Base-by-base conservation (phyloP, 2,888 invertebrate genomes). In the Platerodrilus igneus region DNA sequence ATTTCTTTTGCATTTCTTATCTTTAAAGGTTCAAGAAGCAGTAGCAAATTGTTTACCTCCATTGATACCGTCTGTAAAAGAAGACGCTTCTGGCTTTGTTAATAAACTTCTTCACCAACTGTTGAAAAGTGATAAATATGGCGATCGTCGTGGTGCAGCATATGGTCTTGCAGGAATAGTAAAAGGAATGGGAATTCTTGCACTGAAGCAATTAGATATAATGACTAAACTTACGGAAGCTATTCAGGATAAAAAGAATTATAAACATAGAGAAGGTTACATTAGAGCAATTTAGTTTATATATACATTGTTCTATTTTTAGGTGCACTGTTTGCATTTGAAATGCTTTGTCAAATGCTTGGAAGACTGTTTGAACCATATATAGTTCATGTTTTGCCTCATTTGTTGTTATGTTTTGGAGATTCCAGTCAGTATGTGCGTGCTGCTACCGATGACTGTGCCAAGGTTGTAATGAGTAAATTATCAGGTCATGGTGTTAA, bases 281-380 rank as follows among this genome's bases (percentile, higher is more conserved):
- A 33, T 7, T 8, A 7, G 17, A 3, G 11, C 15, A 3, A n/a
- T n/a, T 32, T 1, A n/a, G 4, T 2, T 31, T 9, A 18, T n/a
- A 15, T 36, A 15, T 31, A 26, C 27, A 9, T 18, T 14, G 13
- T 7, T 16, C 9, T 36, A 17, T 31, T 60, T 62, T 2, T 65
- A 83, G 85, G 92, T 33, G 94, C 96, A 0, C 72, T 99, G 33
- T 92, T 99, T 72, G 96, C 96, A 0, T 91, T 99, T 71, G 97
- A 97, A 74, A 93, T 95, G 82, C 75, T 96, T 26, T 95, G 94
- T 68, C 83, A 83, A 55, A 90, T 90, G 79, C 77, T 99, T 57
- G 97, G 97, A 1, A 84, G 95, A 27, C 75, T 97, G 40, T 99
- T 99, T 72, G 99, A 99, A 71, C 99, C 99, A 0, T 99, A 99